Evolutionary conservation across 2,113 vertebrate genomes (phyloP).

Genomic region (Pseudorasbora parva): DNA sequence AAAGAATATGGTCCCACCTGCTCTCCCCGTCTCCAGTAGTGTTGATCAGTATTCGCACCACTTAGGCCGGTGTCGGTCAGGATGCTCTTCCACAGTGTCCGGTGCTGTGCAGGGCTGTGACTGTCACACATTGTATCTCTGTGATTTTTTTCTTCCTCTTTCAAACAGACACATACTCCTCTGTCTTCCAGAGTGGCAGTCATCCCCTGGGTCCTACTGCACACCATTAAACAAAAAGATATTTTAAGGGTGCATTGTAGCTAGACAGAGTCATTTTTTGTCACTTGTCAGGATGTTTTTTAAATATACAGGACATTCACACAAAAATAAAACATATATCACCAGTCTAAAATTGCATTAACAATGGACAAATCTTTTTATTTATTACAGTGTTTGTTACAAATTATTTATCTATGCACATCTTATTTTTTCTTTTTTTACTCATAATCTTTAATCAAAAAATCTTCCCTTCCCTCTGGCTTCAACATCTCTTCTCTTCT

Average conservation of each 20-base stretch:
- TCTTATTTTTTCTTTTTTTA: too few relatives aligned
- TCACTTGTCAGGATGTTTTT: neutral
- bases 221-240: slow-evolving; percentile 37
- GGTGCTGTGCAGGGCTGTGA: slow-evolving; percentile 73
- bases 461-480: too few relatives aligned
- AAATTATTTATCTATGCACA: too few relatives aligned
- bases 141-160: slow-evolving; percentile 54
- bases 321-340: neutral
- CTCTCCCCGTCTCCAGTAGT: neutral
- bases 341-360: neutral
- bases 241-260: neutral
- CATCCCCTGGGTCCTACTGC: slow-evolving; percentile 73
- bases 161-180: slow-evolving; percentile 69
- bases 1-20: slow-evolving; percentile 24
- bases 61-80: slow-evolving; percentile 37
- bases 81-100: slow-evolving; percentile 49
- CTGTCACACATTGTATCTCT: slow-evolving; percentile 79
- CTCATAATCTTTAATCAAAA: too few relatives aligned
- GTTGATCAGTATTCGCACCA: slow-evolving; percentile 44
- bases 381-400: too few relatives aligned
- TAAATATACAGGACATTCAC: neutral
- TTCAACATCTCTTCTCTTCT: too few relatives aligned
- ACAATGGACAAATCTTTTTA: too few relatives aligned
- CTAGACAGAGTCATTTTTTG: neutral
- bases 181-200: slow-evolving; percentile 64